phyloP scores from a whole-genome alignment of 1,140 invertebrate genomes.

The Nymphalis io region DNA sequence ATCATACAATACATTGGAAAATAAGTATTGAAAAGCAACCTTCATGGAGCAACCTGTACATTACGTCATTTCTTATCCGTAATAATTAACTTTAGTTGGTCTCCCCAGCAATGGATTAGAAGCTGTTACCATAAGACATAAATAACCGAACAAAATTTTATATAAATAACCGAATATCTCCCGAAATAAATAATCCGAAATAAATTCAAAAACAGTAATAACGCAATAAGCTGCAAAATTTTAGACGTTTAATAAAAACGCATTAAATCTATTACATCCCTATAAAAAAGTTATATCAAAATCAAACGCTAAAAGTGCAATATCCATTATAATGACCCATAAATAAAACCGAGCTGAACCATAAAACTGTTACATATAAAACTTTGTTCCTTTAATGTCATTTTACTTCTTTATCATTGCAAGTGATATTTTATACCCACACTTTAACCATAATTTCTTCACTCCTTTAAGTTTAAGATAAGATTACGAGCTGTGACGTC shows the following conservation, averaged over 20 bases:
- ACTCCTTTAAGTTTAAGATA: not conserved
- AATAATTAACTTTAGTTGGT: too few relatives aligned
- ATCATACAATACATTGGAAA: too few relatives aligned
- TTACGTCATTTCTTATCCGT: too few relatives aligned
- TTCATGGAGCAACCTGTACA: too few relatives aligned
- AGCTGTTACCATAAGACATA: too few relatives aligned
- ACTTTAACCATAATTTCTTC: conserved; percentile 5
- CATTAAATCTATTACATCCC: not conserved
- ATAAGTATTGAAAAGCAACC: too few relatives aligned
- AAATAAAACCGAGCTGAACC: conserved; percentile 4
- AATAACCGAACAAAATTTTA: too few relatives aligned
- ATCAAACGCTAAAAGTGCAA: not conserved
- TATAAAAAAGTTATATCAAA: not conserved
- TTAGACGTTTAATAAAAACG: not conserved
- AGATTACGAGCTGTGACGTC: not conserved
- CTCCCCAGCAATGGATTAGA: too few relatives aligned
- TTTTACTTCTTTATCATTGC: not conserved
- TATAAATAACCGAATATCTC: too few relatives aligned
- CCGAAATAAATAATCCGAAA: not conserved
- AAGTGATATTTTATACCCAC: conserved; percentile 1
- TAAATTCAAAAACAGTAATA: not conserved
- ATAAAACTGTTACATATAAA: conserved; percentile 10
- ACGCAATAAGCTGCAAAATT: not conserved
- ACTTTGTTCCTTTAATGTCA: not conserved
- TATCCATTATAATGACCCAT: conserved; percentile 1